phyloP scores from a whole-genome alignment of 2,113 vertebrate species.

The Barnardius zonarius region DNA sequence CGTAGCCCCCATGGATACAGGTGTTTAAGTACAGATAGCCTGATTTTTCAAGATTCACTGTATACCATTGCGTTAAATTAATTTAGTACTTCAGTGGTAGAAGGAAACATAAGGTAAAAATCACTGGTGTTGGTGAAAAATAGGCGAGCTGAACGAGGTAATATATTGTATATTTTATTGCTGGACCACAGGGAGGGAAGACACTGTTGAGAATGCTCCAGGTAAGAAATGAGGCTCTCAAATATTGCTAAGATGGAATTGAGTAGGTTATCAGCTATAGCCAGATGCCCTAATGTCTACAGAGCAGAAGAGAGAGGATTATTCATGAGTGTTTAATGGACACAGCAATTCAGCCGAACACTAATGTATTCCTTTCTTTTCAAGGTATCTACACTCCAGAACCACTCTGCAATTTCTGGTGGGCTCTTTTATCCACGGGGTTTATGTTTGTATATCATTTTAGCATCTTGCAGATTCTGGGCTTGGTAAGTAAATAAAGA shows the following conservation, averaged over 20 bases:
- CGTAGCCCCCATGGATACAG: neutral
- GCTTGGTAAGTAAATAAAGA: constrained; percentile 83
- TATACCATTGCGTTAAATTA: neutral
- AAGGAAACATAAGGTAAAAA: neutral
- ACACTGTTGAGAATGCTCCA: neutral
- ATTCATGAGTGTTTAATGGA: neutral
- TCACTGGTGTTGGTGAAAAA: neutral
- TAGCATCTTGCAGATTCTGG: constrained; percentile 89
- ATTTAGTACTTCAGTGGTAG: neutral
- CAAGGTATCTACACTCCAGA: constrained; percentile 94
- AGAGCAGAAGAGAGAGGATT: constrained; percentile 19
- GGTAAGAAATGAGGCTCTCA: neutral
- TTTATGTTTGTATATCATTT: constrained; percentile 98
- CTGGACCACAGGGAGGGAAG: neutral
- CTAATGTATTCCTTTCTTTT: constrained; percentile 50
- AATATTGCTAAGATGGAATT: neutral
- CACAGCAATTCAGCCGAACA: neutral
- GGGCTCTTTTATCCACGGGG: constrained; percentile 91
- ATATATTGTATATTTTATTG: neutral
- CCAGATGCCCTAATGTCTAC: neutral
- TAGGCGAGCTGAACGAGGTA: neutral
- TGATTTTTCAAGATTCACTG: neutral
- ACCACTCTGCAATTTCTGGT: constrained; percentile 91
- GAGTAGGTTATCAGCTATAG: constrained; percentile 28
- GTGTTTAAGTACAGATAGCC: neutral